Base-by-base conservation (phyloP, 1,140 invertebrate species). In the Scaptomyza hsui region DNA sequence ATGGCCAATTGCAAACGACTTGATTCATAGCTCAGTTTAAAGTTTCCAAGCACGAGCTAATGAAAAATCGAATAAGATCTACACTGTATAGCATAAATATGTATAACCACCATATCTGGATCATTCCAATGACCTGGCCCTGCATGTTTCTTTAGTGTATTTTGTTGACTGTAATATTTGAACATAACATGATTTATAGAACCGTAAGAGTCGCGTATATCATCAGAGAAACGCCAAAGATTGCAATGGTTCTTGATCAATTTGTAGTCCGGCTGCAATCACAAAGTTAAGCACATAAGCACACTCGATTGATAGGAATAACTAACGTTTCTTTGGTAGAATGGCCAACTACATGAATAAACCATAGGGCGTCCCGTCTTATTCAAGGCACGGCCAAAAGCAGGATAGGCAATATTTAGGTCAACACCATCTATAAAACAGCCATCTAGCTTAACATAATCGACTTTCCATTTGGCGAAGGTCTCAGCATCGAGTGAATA, bases 71-170 rank as follows among this genome's bases (percentile, higher is more conserved):
- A 52, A 21, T 2, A 19, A n/a, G 1, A 13, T 16, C n/a, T n/a
- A n/a, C n/a, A n/a, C n/a, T n/a, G n/a, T n/a, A n/a, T n/a, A n/a
- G n/a, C n/a, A n/a, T n/a, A n/a, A n/a, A n/a, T 7, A 24, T 13
- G 16, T 1, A 47, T 49, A 7, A 65, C 74, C 90, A 98, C 96
- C 98, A 99, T 99, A 90, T 99, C 98, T 5, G 98, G 98, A 92
- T 99, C 98, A 91, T 99, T 99, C 97, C 97, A 99, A 72, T 97
- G 96, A 9, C 98, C 98, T 1, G 98, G 98, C 9, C 97, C 98
- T 55, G 97, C 97, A 91, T 96, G 95, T 24, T 95, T 94, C 7
- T 95, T 95, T 64, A 99, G 95, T 5, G 93, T 92, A 86, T 97
- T 95, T 92, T 98, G 97, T 91, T 98, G 96, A 77, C 96, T 95